These are phyloP conservation scores for human (Homo sapiens) DNA, from an alignment of 2,113 vertebrate species.

Conservation along the genomic window GRCh38 chr13:37582501-37583000, in stretches of 20 bases:
- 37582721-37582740: neutral
- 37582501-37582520: conserved; percentile 91
- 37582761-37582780: neutral
- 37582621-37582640: neutral
- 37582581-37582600: neutral
- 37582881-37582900: neutral
- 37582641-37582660: neutral
- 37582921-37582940: neutral
- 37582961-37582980: neutral
- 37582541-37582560: neutral
- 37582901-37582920: neutral
- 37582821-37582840: neutral
- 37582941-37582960: neutral
- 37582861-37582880: neutral
- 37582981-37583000: neutral
- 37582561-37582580: neutral
- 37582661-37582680: neutral
- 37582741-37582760: neutral
- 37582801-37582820: neutral
- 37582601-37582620: neutral
- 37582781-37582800: neutral
- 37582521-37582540: conserved; percentile 52
- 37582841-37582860: neutral
- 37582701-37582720: neutral
- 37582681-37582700: neutral